phyloP scores from a whole-genome alignment of 2,888 invertebrate genomes.

The Synanthedon tipuliformis region DNA sequence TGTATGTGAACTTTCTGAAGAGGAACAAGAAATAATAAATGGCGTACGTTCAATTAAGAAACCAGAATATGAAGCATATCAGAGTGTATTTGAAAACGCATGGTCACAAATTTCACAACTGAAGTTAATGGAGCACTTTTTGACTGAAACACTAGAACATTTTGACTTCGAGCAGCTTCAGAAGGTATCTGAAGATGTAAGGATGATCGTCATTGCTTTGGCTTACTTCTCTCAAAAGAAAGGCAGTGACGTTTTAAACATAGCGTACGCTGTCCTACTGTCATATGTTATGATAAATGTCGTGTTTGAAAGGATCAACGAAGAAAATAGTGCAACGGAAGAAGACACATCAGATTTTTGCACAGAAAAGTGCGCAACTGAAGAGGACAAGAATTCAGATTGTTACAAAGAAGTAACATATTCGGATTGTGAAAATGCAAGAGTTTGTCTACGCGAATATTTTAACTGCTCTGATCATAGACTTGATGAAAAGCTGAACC shows the following conservation, averaged over 20 bases:
- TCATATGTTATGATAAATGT: constrained; percentile 19
- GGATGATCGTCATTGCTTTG: constrained; percentile 21
- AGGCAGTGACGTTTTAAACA: constrained; percentile 5
- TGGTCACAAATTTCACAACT: constrained; percentile 12
- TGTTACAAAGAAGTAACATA: not conserved
- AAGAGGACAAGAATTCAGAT: not conserved
- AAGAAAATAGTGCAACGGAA: too few relatives aligned
- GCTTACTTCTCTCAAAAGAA: constrained; percentile 21
- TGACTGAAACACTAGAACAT: constrained; percentile 8
- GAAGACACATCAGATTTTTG: too few relatives aligned
- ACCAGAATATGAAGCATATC: constrained; percentile 14
- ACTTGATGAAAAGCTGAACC: constrained; percentile 11
- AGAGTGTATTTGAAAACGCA: constrained; percentile 26
- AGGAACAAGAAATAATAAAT: not conserved
- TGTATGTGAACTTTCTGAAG: not conserved
- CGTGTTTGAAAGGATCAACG: constrained; percentile 7
- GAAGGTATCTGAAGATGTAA: constrained; percentile 14
- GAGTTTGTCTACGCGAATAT: constrained; percentile 9
- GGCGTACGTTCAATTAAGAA: constrained; percentile 8
- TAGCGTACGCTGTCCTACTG: constrained; percentile 20
- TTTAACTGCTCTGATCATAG: constrained; percentile 7
- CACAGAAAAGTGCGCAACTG: too few relatives aligned
- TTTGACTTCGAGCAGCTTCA: constrained; percentile 11
- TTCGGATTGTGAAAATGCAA: constrained; percentile 12
- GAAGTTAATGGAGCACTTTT: constrained; percentile 16